Conservation (phyloP, 2,797 vertebrate species). For the Clarias fuscus region DNA sequence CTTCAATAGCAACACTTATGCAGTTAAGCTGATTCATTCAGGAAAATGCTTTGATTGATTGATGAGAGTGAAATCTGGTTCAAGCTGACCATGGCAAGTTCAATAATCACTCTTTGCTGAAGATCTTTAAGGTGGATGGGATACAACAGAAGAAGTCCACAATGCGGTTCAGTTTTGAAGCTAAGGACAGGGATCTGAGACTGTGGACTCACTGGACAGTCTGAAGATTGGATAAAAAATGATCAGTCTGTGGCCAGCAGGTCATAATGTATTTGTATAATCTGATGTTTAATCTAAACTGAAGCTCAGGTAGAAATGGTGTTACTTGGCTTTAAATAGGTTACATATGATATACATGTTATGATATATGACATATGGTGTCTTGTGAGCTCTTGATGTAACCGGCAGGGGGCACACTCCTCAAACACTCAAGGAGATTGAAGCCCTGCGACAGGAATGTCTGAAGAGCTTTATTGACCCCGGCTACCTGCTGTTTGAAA, state of each 20-base stretch:
- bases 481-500: conserved; percentile 74
- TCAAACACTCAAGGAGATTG: conserved; percentile 31
- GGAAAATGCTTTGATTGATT: neutral
- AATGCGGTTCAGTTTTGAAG: neutral
- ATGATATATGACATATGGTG: neutral
- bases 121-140: neutral
- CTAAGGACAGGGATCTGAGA: neutral
- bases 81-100: neutral
- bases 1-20: neutral
- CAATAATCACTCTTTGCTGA: neutral
- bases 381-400: conserved; percentile 59
- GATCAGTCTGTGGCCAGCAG: conserved; percentile 37
- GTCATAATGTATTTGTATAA: conserved; percentile 54
- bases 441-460: conserved; percentile 23
- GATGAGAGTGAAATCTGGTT: neutral
- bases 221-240: neutral
- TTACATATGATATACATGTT: neutral
- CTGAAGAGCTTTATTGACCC: conserved; percentile 67
- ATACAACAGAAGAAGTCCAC: neutral
- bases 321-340: neutral
- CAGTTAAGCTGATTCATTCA: neutral
- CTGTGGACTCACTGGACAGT: neutral
- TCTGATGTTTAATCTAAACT: neutral
- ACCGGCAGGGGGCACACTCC: conserved; percentile 62
- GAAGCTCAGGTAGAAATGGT: neutral